Evolutionary conservation across 2,888 invertebrate species (phyloP), one percentile per base, ranked within the genome.

Genomic region (Petrolisthes manimaculis): DNA sequence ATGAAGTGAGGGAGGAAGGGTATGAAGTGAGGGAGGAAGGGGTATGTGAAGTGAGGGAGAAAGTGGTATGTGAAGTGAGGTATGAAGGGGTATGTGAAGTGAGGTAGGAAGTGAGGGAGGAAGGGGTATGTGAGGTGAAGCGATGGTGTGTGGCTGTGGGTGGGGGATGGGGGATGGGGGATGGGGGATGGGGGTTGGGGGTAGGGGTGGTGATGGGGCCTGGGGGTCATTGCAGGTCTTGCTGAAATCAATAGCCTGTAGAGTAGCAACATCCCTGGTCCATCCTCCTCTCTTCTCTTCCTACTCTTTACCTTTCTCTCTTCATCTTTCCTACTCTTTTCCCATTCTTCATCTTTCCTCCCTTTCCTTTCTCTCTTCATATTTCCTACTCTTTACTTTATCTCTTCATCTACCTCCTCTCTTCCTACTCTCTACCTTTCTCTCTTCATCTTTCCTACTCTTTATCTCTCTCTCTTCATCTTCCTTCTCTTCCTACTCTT

Each of bases 211-310:
- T 1, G 12, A 56, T 21, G 81, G 56, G 21, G 55, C 21, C n/a
- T 37, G 81, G 24, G 81, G 81, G 81, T 81, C 81, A 81, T 81
- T 81, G 81, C 81, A 56, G 81, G 55, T 81, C 81, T 81, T 81
- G 81, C 81, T 37, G 81, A 56, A 81, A 81, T 81, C 81, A 81
- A 81, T 81, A 81, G 81, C 61, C 67, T 61, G 69, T 67, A 67
- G 21, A 83, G 69, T 67, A 61, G 61, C 24, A 9, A 9, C 18
- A 12, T 18, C 61, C 61, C 61, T 12, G 61, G 9, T 18, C 61
- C 18, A 18, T 18, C 61, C 18, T 61, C 18, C 61, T 61, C 61
- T 61, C 61, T 9, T 14, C 61, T 14, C 61, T 61, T 18, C 18
- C 61, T 61, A 9, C 18, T 18, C 18, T 9, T 61, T 61, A 9